Base-by-base conservation (phyloP, 2,888 invertebrate species). In the Drosophila eohydei region DNA sequence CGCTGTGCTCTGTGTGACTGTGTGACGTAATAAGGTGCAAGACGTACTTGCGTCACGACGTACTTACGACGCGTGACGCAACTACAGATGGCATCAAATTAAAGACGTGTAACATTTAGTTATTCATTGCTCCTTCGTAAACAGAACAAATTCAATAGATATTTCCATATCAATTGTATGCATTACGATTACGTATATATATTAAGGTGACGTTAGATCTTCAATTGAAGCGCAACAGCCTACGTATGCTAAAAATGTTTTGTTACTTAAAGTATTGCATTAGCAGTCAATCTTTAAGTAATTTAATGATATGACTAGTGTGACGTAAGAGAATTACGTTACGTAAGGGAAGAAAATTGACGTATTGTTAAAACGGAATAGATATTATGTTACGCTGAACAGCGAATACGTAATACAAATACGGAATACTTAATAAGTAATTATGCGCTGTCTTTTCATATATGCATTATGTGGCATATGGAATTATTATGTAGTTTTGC, bases 1-100 rank as follows among this genome's bases (percentile, higher is more conserved):
- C 34, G 48, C 60, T 34, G 11, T 36, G 28, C 30, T 6, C n/a
- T 16, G 11, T n/a, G 5, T 30, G 48, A 28, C 48, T 16, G n/a
- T 16, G n/a, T 66, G 65, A 55, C 46, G 66, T 65, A 48, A 64
- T 38, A 7, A 32, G 38, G 4, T 38, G 11, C 26, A 30, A 38
- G 30, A 46, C 55, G 54, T 40, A 54, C 40, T 28, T 16, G 28
- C n/a, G 11, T 21, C 21, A 30, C 44, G 30, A 46, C 55, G 54
- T 40, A 54, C 40, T 28, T 16, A 16, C n/a, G 11, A 46, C 16
- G n/a, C 16, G 30, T 48, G 58, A 63, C 63, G 55, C 46, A 55
- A 66, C 28, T 14, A 41, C 14, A 36, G 40, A 32, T 16, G n/a
- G 28, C 12, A 28, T 2, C 0, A 44, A 4, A 28, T 21, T 36